A percentile compares a stretch with the other conserved stretches of the same genome.
Conservation (phyloP, 1,140 invertebrate species). For the Chrysomallon squamiferum region DNA sequence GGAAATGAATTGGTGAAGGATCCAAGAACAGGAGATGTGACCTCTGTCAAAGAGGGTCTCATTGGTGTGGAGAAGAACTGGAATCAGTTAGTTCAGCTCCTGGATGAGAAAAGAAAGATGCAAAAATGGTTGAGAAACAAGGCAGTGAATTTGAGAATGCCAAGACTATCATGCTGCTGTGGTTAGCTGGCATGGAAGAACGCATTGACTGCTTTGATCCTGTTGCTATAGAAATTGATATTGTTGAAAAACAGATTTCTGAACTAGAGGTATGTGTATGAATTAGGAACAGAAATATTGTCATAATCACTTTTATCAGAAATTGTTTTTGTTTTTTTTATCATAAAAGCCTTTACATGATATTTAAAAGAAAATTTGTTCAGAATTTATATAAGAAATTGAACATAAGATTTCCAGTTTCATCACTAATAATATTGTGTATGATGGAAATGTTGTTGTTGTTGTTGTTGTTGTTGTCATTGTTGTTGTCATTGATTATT, state of each 20-base stretch:
- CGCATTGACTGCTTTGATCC: constrained; percentile 75
- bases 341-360: too few species aligned
- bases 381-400: too few species aligned
- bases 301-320: neutral
- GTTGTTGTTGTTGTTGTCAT: too few species aligned
- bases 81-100: constrained; percentile 73
- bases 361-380: too few species aligned
- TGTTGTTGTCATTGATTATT: too few species aligned
- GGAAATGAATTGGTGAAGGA: constrained; percentile 86
- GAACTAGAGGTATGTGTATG: constrained; percentile 74
- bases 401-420: too few species aligned
- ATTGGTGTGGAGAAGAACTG: constrained; percentile 81
- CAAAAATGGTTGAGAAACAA: constrained; percentile 82
- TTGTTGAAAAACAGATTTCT: constrained; percentile 81
- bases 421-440: too few species aligned
- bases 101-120: constrained; percentile 86
- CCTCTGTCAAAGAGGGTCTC: constrained; percentile 78
- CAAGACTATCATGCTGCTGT: constrained; percentile 82
- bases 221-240: constrained; percentile 86
- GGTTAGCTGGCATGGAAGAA: constrained; percentile 83
- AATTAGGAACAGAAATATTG: too few species aligned
- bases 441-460: too few species aligned
- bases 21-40: constrained; percentile 70
- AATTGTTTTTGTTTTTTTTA: neutral
- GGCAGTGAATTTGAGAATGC: constrained; percentile 83